Evolutionary conservation across 2,113 vertebrate genomes (phyloP).

Genomic region (Equus quagga): DNA sequence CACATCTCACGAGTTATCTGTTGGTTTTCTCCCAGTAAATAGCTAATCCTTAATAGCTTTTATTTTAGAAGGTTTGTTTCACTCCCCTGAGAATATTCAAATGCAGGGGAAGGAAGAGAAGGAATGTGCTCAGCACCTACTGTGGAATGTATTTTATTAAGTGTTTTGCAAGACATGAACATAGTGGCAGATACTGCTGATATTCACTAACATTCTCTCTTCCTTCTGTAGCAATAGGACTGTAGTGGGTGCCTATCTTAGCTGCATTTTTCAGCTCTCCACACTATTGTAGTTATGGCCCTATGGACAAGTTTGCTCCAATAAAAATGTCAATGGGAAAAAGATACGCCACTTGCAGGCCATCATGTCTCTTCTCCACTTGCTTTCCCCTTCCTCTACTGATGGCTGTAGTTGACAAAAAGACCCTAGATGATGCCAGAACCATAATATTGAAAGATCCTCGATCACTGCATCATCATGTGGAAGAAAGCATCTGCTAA

Average conservation of each 20-base stretch:
- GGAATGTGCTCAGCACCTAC: neutral
- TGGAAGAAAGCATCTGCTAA: neutral
- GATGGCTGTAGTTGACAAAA: neutral
- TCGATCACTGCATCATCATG: too few species aligned
- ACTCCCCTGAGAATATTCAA: neutral
- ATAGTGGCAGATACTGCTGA: neutral
- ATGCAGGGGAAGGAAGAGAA: neutral
- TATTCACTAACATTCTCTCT: neutral
- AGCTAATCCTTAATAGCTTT: neutral
- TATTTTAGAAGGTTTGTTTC: neutral
- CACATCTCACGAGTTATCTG: fast-evolving
- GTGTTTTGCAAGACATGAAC: neutral
- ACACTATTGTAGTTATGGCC: neutral
- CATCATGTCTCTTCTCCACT: fast-evolving
- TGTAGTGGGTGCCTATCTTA: fast-evolving
- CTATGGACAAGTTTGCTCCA: neutral
- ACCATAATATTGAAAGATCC: neutral
- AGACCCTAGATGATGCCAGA: neutral
- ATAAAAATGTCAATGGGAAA: neutral
- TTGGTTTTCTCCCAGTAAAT: neutral
- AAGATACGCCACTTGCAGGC: neutral
- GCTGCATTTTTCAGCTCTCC: neutral
- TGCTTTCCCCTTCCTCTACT: neutral
- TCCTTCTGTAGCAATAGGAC: neutral
- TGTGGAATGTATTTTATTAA: neutral